Evolutionary conservation across 2,113 vertebrate genomes (phyloP).

Genomic region (Procavia capensis): DNA sequence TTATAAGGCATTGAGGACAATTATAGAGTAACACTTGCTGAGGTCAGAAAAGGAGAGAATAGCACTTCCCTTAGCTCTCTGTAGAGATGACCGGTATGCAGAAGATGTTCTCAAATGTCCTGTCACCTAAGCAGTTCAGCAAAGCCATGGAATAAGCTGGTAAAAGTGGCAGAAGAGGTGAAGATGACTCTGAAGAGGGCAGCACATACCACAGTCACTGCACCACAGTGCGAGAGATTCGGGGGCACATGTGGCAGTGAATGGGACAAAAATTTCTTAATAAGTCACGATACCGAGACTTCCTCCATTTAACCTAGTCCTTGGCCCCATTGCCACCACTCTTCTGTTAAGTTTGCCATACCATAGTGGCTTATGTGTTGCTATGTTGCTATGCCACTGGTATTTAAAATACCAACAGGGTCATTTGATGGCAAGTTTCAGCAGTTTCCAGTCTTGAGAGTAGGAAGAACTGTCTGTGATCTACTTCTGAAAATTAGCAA

Average conservation of each 20-base stretch:
- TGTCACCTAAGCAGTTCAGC: accelerated
- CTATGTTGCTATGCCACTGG: background rate
- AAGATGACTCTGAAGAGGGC: background rate
- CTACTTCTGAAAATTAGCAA: background rate
- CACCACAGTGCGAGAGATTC: no score
- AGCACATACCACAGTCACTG: background rate
- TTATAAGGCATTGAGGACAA: background rate
- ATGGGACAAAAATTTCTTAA: background rate
- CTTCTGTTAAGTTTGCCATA: background rate
- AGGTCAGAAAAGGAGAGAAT: background rate
- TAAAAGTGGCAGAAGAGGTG: accelerated
- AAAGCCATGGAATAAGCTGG: no score
- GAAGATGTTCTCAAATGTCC: background rate
- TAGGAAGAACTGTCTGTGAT: no score
- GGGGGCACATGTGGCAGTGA: accelerated
- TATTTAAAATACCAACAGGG: background rate
- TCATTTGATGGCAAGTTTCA: background rate
- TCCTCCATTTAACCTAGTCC: background rate
- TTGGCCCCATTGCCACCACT: background rate
- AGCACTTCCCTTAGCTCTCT: background rate
- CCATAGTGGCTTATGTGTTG: background rate
- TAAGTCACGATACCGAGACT: background rate
- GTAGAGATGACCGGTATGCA: accelerated
- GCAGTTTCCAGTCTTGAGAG: background rate
- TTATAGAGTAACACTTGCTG: background rate